phyloP scores from a whole-genome alignment of 2,888 invertebrate species.

The Gymnocheta viridis region DNA sequence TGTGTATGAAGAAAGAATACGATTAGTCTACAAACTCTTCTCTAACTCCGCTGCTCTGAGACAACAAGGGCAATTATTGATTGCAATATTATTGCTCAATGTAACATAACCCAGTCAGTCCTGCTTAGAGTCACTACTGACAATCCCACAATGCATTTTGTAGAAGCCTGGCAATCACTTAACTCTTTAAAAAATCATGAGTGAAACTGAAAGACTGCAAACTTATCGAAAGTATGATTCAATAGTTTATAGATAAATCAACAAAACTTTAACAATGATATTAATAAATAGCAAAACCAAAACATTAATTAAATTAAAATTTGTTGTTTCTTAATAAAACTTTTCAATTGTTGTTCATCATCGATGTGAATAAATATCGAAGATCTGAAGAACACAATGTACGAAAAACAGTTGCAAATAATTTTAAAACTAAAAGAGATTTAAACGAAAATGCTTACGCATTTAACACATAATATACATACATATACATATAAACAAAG shows the following conservation, averaged over 20 bases:
- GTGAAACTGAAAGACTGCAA: neutral
- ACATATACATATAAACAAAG: conserved; percentile 58
- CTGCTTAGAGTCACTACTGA: no score
- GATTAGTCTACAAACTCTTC: no score
- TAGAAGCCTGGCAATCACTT: no score
- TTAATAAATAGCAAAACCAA: neutral
- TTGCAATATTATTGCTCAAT: no score
- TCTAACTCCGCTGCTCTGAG: no score
- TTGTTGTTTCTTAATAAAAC: neutral
- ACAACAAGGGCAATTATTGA: no score
- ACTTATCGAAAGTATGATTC: neutral
- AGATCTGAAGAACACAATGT: neutral
- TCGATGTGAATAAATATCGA: neutral
- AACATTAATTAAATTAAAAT: neutral
- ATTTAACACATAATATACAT: conserved; percentile 49
- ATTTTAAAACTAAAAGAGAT: neutral
- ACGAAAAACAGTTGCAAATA: conserved; percentile 5
- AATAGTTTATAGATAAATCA: conserved; percentile 12
- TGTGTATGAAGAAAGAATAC: no score
- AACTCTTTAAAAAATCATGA: no score
- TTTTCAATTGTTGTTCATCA: conserved; percentile 32
- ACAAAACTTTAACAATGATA: neutral
- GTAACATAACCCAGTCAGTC: no score
- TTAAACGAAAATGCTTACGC: conserved; percentile 52
- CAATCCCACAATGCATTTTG: no score